Evolutionary conservation across 2,113 vertebrate species (phyloP).

Genomic region (mouse (Mus musculus)): GRCm39 chr9:51251001-51251500

Average conservation of each 20-base stretch:
- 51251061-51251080: not conserved
- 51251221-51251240: not conserved
- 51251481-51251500: not conserved
- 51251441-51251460: conserved; percentile 4
- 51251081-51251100: not conserved
- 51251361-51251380: not conserved
- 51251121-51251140: not conserved
- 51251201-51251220: conserved; percentile 25
- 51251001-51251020: not conserved
- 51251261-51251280: conserved; percentile 19
- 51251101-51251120: not conserved
- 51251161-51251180: not conserved
- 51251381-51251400: not conserved
- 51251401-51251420: conserved; percentile 20
- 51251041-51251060: not conserved
- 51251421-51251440: not conserved
- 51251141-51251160: not conserved
- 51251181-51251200: not conserved
- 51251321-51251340: not conserved
- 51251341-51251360: not conserved
- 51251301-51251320: not conserved
- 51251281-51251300: not conserved
- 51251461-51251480: not conserved
- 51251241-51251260: not conserved
- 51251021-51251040: not conserved